Conservation (phyloP, 1,140 invertebrate genomes). For the Bombus confusus region DNA sequence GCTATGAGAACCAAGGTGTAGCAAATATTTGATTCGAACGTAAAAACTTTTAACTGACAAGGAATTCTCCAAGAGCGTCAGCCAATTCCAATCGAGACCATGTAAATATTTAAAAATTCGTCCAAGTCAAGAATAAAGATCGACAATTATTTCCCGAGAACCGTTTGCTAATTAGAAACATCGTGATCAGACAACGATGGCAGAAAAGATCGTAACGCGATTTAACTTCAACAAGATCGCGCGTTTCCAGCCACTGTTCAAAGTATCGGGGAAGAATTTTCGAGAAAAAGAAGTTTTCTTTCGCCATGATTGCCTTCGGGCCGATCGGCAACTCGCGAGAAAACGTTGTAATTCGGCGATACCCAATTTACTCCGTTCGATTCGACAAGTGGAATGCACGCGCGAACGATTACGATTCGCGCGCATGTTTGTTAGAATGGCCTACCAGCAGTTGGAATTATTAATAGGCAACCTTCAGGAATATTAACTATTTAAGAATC, state of each 20-base stretch:
- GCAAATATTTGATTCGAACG: too few species aligned
- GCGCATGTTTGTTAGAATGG: constrained; percentile 71
- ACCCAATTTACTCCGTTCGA: constrained; percentile 25
- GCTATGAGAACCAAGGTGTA: too few species aligned
- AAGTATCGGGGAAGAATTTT: too few species aligned
- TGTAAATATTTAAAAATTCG: too few species aligned
- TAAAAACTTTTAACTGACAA: too few species aligned
- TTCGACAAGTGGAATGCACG: constrained; percentile 49
- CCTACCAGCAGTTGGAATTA: constrained; percentile 66
- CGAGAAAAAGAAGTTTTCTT: too few species aligned
- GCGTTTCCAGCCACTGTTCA: too few species aligned
- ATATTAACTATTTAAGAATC: constrained; percentile 77
- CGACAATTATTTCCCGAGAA: not conserved
- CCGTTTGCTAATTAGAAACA: not conserved
- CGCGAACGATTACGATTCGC: constrained; percentile 44
- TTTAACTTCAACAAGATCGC: not conserved
- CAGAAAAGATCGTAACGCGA: not conserved
- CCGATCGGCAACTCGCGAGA: not conserved
- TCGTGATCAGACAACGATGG: too few species aligned
- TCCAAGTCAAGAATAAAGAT: not conserved
- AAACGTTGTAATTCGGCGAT: not conserved
- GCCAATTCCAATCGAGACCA: too few species aligned
- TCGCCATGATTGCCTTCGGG: too few species aligned
- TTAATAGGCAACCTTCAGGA: constrained; percentile 79
- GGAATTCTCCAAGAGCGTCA: too few species aligned